Evolutionary conservation across 2,888 invertebrate species (phyloP).

Genomic region (Pseudococcus viburni): DNA sequence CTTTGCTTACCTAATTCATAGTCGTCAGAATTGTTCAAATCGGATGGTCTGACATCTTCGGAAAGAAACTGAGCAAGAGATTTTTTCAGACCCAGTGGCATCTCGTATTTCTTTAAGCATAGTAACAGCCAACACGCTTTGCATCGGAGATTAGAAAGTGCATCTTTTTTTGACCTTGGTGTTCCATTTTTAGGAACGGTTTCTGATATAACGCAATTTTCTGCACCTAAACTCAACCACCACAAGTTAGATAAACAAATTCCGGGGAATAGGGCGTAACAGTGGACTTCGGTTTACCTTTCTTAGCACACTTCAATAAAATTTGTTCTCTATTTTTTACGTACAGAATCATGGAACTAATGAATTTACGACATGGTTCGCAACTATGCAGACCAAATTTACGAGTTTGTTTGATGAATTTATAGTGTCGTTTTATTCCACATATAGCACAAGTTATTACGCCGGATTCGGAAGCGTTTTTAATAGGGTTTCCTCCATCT

Average conservation of each 20-base stretch:
- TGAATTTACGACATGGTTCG: slow-evolving; percentile 88
- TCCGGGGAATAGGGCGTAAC: neutral
- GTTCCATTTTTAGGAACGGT: slow-evolving; percentile 33
- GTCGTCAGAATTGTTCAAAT: slow-evolving; percentile 38
- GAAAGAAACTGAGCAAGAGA: slow-evolving; percentile 81
- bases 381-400: slow-evolving; percentile 89
- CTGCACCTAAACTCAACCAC: slow-evolving; percentile 22
- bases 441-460: slow-evolving; percentile 83
- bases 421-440: slow-evolving; percentile 82
- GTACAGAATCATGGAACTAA: slow-evolving; percentile 79
- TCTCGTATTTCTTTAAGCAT: slow-evolving; percentile 85
- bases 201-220: slow-evolving; percentile 60
- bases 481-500: slow-evolving; percentile 34
- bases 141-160: slow-evolving; percentile 78
- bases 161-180: slow-evolving; percentile 60
- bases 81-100: slow-evolving; percentile 79
- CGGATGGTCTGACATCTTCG: slow-evolving; percentile 71
- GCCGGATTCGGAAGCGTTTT: slow-evolving; percentile 58
- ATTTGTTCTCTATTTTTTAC: slow-evolving; percentile 59
- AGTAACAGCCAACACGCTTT: slow-evolving; percentile 90
- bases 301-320: slow-evolving; percentile 46
- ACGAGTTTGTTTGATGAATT: slow-evolving; percentile 83
- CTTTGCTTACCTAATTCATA: slow-evolving; percentile 38
- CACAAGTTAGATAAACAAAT: neutral
- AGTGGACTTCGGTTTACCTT: slow-evolving; percentile 25